Evolutionary conservation across 2,888 invertebrate genomes (phyloP), one percentile per base, ranked within the genome.

Genomic region (Agrochola macilenta): DNA sequence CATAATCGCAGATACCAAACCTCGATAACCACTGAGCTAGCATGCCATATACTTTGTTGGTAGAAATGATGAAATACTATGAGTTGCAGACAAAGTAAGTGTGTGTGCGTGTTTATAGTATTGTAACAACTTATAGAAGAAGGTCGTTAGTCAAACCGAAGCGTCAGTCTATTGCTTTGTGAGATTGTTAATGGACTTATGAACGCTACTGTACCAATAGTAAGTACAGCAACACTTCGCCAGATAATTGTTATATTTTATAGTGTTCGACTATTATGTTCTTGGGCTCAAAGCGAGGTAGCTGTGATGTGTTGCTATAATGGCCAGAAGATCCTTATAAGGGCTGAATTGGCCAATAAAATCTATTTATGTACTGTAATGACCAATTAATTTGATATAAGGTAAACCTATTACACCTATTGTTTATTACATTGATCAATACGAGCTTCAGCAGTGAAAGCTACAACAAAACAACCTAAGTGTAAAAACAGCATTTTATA

Each of bases 401-500:
- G 14, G 8, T 43, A 30, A 43, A 39, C 8, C 17, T 11, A 64
- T 63, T 43, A 23, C 30, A n/a, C 17, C 2, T n/a, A 23, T 61
- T 70, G 30, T 64, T 30, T 71, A 2, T 17, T 9, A 4, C 23
- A 30, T 30, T 60, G 23, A 9, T 30, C 11, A 3, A 7, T 30
- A 23, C n/a, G 3, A n/a, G 23, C 17, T 63, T 17, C 9, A 30
- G 63, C 20, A 43, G 14, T n/a, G 1, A 69, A 39, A 26, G 14
- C 8, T 26, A 23, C 11, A n/a, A 43, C n/a, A 39, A n/a, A 5
- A 46, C 35, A 35, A 5, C 2, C 49, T 49, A 20, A 23, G 20
- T 7, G 7, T 35, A 69, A 54, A 77, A 69, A 69, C 12, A 77
- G 11, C 9, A 58, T 3, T n/a, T 74, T 54, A 26, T 17, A 8